These are phyloP conservation scores for Lates calcarifer DNA, from an alignment of 2,113 vertebrate species.

Conservation along the genomic window DNA sequence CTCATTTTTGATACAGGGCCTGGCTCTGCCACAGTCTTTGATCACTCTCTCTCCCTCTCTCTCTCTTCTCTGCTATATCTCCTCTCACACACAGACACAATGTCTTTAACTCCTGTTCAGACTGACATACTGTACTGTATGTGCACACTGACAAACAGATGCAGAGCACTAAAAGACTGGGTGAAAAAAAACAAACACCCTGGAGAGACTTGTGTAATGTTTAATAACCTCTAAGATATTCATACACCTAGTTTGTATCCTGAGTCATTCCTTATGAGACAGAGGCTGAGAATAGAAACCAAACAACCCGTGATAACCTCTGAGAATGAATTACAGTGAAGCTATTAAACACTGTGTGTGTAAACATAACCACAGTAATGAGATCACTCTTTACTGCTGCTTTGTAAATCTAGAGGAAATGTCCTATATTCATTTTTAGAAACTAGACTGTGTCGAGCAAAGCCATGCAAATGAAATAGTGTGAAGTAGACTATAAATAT, in stretches of 20 bases:
- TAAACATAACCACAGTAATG: slow-evolving; percentile 60
- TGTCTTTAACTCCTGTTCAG: slow-evolving; percentile 23
- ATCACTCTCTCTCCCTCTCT: slow-evolving; percentile 49
- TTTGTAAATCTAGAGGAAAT: slow-evolving; percentile 57
- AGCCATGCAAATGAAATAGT: slow-evolving; percentile 55
- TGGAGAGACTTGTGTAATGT: slow-evolving; percentile 20
- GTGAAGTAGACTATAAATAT: slow-evolving; percentile 75
- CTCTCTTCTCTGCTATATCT: slow-evolving; percentile 35
- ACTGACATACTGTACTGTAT: slow-evolving; percentile 44
- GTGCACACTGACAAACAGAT: slow-evolving; percentile 23
- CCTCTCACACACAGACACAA: slow-evolving; percentile 38
- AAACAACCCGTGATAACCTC: slow-evolving; percentile 35
- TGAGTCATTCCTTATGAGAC: slow-evolving; percentile 38
- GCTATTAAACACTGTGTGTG: slow-evolving; percentile 48
- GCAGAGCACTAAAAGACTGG: slow-evolving; percentile 18
- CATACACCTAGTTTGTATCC: slow-evolving; percentile 43
- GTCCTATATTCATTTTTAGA: slow-evolving; percentile 63
- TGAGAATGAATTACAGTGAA: slow-evolving; percentile 35
- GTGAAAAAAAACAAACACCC: slow-evolving; percentile 34
- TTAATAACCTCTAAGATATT: slow-evolving; percentile 51
- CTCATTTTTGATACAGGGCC: slow-evolving; percentile 62
- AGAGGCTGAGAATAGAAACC: slow-evolving; percentile 39
- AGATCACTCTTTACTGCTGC: slow-evolving; percentile 43
- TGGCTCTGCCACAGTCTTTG: slow-evolving; percentile 59
- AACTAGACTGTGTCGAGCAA: slow-evolving; percentile 43